Evolutionary conservation across 1,140 invertebrate species (phyloP).

Genomic region (Drepana arcuata): DNA sequence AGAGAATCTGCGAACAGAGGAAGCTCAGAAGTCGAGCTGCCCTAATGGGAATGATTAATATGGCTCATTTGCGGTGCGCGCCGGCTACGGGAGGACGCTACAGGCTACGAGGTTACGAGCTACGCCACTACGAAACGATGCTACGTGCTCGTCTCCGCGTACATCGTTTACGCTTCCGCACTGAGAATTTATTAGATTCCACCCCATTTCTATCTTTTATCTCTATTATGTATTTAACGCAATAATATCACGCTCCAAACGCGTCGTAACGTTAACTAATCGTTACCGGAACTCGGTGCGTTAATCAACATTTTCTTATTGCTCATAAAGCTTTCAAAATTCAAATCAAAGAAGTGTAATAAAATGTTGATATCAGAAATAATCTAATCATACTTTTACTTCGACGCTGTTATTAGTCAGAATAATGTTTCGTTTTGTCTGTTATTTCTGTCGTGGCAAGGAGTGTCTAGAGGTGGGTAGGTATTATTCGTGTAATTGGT

Average conservation of each 20-base stretch:
- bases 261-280: slow-evolving; percentile 19
- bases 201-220: slow-evolving; percentile 63
- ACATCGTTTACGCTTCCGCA: slow-evolving; percentile 65
- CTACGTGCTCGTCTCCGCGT: slow-evolving; percentile 52
- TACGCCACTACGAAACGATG: slow-evolving; percentile 24
- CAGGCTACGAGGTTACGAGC: slow-evolving; percentile 13
- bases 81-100: slow-evolving; percentile 15
- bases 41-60: slow-evolving; percentile 67
- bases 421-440: too few relatives aligned
- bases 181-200: slow-evolving; percentile 61
- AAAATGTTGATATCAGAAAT: too few relatives aligned
- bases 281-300: slow-evolving; percentile 12
- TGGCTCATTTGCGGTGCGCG: slow-evolving; percentile 61
- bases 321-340: too few relatives aligned
- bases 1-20: slow-evolving; percentile 46
- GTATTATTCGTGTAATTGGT: slow-evolving; percentile 67
- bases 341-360: too few relatives aligned
- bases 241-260: slow-evolving; percentile 17
- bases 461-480: slow-evolving; percentile 1
- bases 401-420: too few relatives aligned
- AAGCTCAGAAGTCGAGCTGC: slow-evolving; percentile 51
- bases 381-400: too few relatives aligned
- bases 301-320: slow-evolving; percentile 12
- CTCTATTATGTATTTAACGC: slow-evolving; percentile 50
- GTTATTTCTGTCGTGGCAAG: too few relatives aligned